Base-by-base conservation (phyloP, 1,140 invertebrate species). In the Sinonovacula constricta region DNA sequence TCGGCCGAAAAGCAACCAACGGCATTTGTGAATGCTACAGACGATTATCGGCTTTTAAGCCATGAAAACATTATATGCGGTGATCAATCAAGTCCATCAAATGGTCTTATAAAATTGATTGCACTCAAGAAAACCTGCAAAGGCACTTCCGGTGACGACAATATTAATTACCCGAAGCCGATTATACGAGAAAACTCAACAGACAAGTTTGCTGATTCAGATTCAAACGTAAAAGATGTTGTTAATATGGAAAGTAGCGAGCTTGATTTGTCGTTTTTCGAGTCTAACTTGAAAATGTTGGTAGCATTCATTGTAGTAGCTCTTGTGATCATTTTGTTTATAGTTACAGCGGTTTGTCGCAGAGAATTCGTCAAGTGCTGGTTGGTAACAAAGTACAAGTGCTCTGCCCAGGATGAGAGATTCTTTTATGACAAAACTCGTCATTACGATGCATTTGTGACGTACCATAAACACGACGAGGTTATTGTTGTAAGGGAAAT, bases 371-470 rank as follows among this genome's bases (percentile, higher is more conserved):
- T 69, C 14, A 69, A 63, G 34, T 69, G 65, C 54, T 78, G 75
- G 75, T 51, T 78, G 12, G 53, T 60, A 62, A 63, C 65, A 18
- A 78, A 63, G 51, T 78, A 67, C 54, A 68, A 49, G 34, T 62
- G 45, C n/a, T 63, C 67, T 18, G 36, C 56, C 5, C 33, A 34
- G 59, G 57, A 69, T 22, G 24, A 63, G 30, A 56, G 62, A 18
- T 15, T 78, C 26, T 33, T 78, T 4, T 59, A 69, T 60, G 75
- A 78, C 33, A 78, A 78, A 39, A 62, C 28, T 36, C 65, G 75
- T 18, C 57, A 56, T 33, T 60, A 69, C 45, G 75, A 78, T 51
- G 75, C 75, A 1, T 78, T 78, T 63, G 30, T 78, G 5, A 39
- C 66, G 2, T 78, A 78, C 54, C 65, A 70, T 33, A 56, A 54